Evolutionary conservation across 2,888 invertebrate genomes (phyloP), one percentile per base, ranked within the genome.

Genomic region (Catocala fraxini): DNA sequence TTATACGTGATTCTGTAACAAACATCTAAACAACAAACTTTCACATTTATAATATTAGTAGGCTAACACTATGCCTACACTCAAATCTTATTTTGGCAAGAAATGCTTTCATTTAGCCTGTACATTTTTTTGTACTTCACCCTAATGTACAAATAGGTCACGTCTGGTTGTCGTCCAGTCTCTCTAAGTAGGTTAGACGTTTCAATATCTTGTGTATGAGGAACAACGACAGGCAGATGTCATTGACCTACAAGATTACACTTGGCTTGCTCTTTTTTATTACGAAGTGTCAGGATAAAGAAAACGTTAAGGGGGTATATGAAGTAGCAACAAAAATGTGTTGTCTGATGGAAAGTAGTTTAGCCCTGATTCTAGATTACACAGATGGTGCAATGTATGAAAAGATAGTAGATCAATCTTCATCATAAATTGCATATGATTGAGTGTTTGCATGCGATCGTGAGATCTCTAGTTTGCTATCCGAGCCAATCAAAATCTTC

Each of bases 121-220:
- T 34, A 45, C 49, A 54, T 15, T 54, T 54, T 11, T 54, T 46
- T 5, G 49, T 48, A 34, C 12, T 48, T n/a, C 41, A 57, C 15
- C 51, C 15, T 49, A 52, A 57, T 34, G 12, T 34, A 13, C 34
- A 72, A 75, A 56, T 64, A 61, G 75, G 63, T 75, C 71, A 71
- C 54, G 55, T 47, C 62, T 63, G 58, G 35, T 70, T 60, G 62
- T 61, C 51, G 61, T 65, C 63, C 74, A 63, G 63, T 58, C 35
- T 45, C 51, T 60, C 42, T 49, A 71, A 73, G 63, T 71, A 71
- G 71, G 71, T 70, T 66, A 73, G 43, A 56, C 46, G 70, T 51
- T 60, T 59, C 62, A 53, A 63, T 65, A 73, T 66, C 63, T 65
- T 46, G 56, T 65, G 48, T 59, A 63, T 56, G 48, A 43, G 56